Conservation (phyloP, 2,888 invertebrate genomes). For the Lasioglossum vierecki region DNA sequence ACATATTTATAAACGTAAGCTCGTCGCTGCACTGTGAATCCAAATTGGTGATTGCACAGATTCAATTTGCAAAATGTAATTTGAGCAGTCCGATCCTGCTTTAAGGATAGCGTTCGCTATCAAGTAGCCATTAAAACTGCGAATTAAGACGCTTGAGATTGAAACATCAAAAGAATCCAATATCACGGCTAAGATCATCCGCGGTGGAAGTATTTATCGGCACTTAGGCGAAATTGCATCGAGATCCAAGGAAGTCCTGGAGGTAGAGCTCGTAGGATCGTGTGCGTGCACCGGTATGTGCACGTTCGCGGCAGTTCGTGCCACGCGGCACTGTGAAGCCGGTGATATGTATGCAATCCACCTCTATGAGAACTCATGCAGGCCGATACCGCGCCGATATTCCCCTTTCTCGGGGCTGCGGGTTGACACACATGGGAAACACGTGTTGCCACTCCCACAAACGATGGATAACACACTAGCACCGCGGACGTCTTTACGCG, state of each 20-base stretch:
- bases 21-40: not conserved
- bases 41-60: not conserved
- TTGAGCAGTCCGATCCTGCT: not conserved
- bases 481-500: constrained; percentile 19
- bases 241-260: constrained; percentile 6
- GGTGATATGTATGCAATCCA: constrained; percentile 80
- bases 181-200: not conserved
- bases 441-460: constrained; percentile 75
- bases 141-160: not conserved
- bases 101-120: not conserved
- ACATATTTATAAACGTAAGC: not conserved
- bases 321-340: constrained; percentile 78
- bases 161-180: not conserved
- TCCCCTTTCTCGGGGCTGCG: constrained; percentile 58
- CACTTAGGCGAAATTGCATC: constrained; percentile 35
- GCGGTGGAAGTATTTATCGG: not conserved
- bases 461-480: constrained; percentile 57
- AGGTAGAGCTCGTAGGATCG: constrained; percentile 1
- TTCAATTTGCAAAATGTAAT: not conserved
- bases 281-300: constrained; percentile 23
- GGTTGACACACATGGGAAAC: constrained; percentile 78
- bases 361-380: constrained; percentile 75
- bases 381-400: constrained; percentile 74
- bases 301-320: constrained; percentile 62
- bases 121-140: not conserved